Base-by-base conservation (phyloP, 2,888 invertebrate species). In the Tetropium fuscum region DNA sequence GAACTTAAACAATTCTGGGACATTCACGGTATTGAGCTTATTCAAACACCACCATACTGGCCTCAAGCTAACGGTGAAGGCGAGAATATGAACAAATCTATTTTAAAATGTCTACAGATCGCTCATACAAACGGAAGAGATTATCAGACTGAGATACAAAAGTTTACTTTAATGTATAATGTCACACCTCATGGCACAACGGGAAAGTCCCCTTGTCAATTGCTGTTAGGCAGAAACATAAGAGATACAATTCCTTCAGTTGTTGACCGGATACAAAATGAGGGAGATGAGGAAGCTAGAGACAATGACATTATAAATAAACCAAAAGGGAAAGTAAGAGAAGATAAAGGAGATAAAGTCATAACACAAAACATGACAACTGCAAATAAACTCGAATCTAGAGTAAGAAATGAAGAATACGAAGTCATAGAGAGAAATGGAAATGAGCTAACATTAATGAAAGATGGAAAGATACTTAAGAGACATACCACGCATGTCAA, bases 31-130 rank as follows among this genome's bases (percentile, higher is more conserved):
- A 64, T 66, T 22, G 22, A 43, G 2, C 11, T 65, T 0, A 49
- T 65, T 13, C 45, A 51, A 5, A 63, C 65, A 6, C 60, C 58
- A 15, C 60, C 65, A 4, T 66, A 63, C 19, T 66, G 65, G 65
- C 60, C 66, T 4, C 63, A 68, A 36, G 64, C 70, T 18, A 76
- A 77, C 59, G 73, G 71, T n/a, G 70, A 69, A 47, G 74, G 72
- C 0, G 75, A 74, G 44, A 66, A 69, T 20, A 70, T 70, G 53
- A 74, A 74, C 54, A 66, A 55, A 18, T 61, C 75, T 4, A 58
- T 66, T n/a, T 25, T 71, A 16, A 75, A 77, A 32, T 32, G 54
- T 13, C 38, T 63, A 8, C 66, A 59, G 43, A 63, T 60, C 11
- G 22, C 19, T 20, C 57, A 63, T 25, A 34, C 44, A 0, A 53